These are phyloP conservation scores for Tilapia sparmanii DNA, from an alignment of 2,113 vertebrate genomes.

Conservation along the genomic window DNA sequence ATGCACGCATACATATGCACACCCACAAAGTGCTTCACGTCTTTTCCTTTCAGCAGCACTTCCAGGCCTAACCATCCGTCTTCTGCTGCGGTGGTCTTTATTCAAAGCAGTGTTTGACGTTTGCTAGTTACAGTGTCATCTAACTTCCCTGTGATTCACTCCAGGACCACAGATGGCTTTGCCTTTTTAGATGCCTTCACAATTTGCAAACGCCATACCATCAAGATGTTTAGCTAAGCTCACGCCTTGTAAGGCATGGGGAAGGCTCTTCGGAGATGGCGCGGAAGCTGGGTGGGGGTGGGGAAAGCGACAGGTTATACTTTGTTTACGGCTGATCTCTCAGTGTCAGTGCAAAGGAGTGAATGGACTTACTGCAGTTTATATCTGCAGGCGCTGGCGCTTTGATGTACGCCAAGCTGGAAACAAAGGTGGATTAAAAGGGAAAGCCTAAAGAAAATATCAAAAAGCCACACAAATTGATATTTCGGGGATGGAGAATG, in stretches of 20 bases:
- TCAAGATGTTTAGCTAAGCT: neutral
- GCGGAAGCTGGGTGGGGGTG: neutral
- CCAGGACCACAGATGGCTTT: neutral
- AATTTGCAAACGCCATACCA: neutral
- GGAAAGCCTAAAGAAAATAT: neutral
- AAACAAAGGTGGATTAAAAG: neutral
- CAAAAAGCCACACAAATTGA: neutral
- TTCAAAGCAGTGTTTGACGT: constrained; percentile 4
- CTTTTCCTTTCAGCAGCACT: neutral
- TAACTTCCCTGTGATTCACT: constrained; percentile 16
- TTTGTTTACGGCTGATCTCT: neutral
- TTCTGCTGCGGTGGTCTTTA: constrained; percentile 9
- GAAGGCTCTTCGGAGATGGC: neutral
- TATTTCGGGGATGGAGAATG: neutral
- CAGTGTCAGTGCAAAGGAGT: neutral
- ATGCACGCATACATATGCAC: neutral
- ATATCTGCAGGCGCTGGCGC: neutral
- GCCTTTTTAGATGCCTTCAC: neutral
- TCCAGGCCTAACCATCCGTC: neutral
- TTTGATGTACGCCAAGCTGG: neutral
- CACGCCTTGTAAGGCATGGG: neutral
- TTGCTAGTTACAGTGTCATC: constrained; percentile 7
- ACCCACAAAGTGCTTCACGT: constrained; percentile 14
- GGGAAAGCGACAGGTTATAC: neutral
- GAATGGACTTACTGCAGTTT: neutral